These are phyloP conservation scores for Frankliniella fusca DNA, from an alignment of 2,888 invertebrate species.

Conservation along the genomic window DNA sequence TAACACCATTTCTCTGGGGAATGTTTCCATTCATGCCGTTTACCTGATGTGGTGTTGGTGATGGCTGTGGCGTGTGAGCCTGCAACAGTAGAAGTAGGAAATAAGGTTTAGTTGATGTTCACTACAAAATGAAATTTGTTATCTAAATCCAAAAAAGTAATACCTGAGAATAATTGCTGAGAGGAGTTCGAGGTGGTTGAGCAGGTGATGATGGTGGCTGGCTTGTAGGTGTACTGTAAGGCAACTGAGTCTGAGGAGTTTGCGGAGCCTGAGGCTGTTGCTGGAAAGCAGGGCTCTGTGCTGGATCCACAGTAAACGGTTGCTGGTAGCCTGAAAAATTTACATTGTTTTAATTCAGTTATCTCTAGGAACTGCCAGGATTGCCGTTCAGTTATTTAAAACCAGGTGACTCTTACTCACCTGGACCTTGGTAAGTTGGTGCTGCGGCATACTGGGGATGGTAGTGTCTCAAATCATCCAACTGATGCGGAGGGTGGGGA, in stretches of 20 bases:
- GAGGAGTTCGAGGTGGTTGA: slow-evolving; percentile 36
- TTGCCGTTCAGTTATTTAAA: background rate
- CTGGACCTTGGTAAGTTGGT: slow-evolving; percentile 45
- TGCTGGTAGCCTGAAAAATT: slow-evolving; percentile 38
- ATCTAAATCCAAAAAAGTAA: background rate
- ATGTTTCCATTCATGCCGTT: slow-evolving; percentile 39
- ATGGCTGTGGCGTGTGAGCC: slow-evolving; percentile 40
- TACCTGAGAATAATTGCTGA: slow-evolving; percentile 35
- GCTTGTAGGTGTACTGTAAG: slow-evolving; percentile 40
- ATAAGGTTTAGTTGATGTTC: background rate
- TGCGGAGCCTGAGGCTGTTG: slow-evolving; percentile 27
- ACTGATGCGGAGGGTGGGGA: slow-evolving; percentile 47
- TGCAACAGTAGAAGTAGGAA: background rate
- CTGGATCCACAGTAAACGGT: slow-evolving; percentile 32
- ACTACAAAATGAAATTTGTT: background rate
- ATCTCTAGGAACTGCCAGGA: background rate
- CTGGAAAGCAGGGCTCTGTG: slow-evolving; percentile 31
- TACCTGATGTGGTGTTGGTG: slow-evolving; percentile 40
- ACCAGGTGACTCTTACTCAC: background rate
- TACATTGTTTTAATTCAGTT: background rate
- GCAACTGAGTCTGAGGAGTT: slow-evolving; percentile 31
- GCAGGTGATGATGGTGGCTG: slow-evolving; percentile 37
- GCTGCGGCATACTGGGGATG: slow-evolving; percentile 49
- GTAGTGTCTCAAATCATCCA: slow-evolving; percentile 50
- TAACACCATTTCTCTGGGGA: slow-evolving; percentile 39